Base-by-base conservation (phyloP, 2,888 invertebrate species). In the Eilema griseolum region DNA sequence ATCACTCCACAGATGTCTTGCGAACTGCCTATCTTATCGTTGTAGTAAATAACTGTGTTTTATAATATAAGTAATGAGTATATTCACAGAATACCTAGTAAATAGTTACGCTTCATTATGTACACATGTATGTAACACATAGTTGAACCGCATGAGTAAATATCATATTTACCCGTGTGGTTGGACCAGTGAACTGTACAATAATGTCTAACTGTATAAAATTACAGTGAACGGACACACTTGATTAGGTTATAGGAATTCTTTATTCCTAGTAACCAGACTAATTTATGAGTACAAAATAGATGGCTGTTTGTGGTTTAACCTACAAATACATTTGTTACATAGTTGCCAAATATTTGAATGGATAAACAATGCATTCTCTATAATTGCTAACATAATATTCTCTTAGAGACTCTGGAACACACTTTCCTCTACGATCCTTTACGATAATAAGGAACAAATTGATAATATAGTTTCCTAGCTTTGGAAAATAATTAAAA, bases 21-120 rank as follows among this genome's bases (percentile, higher is more conserved):
- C 14, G 20, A 24, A 56, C 37, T 10, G 12, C 56, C 7, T 61
- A 69, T 33, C 65, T 70, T 57, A 66, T 70, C 69, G 56, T 61
- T 33, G 52, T n/a, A 16, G 41, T 71, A 67, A 67, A 71, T 71
- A 64, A 64, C 23, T 12, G 12, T 41, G 56, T 57, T 57, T 66
- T 33, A 24, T 23, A 65, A 52, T 12, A 65, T 56, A 26, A 31
- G 37, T 37, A 24, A 23, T 37, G 52, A 24, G 37, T 41, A 41
- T 41, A 26, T 24, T 46, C 62, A 16, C 24, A 37, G 11, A 59
- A 14, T 46, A 46, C 8, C 24, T 62, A 41, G 41, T 52, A 52
- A 52, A 52, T 52, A 52, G 10, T 52, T 52, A n/a, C 52, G 10
- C 8, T 52, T 52, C 46, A 46, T 20, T 24, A 62, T 24, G 16